Evolutionary conservation across 2,113 vertebrate species (phyloP).

Genomic region (Campylomormyrus tamandua): DNA sequence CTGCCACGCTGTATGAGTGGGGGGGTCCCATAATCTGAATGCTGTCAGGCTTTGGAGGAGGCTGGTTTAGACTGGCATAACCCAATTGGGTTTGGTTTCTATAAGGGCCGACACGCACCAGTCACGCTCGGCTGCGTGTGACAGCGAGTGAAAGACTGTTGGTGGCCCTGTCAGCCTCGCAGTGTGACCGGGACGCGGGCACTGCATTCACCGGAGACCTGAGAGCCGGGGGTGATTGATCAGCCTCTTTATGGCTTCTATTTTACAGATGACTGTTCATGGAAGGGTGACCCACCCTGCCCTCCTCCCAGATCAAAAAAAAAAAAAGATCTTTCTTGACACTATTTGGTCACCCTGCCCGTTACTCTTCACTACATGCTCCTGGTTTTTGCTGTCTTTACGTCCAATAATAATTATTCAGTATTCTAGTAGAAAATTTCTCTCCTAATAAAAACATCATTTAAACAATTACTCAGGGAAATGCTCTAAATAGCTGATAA

Average conservation of each 20-base stretch:
- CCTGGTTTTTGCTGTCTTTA: not conserved
- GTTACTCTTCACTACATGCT: not conserved
- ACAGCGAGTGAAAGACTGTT: too few species aligned
- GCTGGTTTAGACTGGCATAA: not conserved
- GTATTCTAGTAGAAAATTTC: not conserved
- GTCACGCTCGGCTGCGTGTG: not conserved
- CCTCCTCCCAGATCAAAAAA: not conserved
- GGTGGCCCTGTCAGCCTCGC: not conserved
- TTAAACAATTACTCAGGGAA: not conserved
- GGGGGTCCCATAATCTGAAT: not conserved
- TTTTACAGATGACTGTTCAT: constrained; percentile 9
- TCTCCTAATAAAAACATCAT: not conserved
- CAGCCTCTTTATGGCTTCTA: not conserved
- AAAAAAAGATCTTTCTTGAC: not conserved
- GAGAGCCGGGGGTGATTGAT: not conserved
- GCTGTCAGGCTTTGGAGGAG: not conserved
- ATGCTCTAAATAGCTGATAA: not conserved
- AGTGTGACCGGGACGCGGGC: not conserved
- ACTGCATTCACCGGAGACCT: not conserved
- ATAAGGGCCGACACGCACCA: not conserved
- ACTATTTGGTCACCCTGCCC: not conserved
- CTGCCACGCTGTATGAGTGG: not conserved
- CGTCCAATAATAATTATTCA: not conserved
- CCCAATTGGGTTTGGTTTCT: not conserved
- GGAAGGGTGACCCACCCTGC: not conserved